Percentiles rank a stretch among this genome's conserved stretches.
Evolutionary conservation across 2,113 vertebrate species (phyloP).

Genomic region (Microtus richardsoni): DNA sequence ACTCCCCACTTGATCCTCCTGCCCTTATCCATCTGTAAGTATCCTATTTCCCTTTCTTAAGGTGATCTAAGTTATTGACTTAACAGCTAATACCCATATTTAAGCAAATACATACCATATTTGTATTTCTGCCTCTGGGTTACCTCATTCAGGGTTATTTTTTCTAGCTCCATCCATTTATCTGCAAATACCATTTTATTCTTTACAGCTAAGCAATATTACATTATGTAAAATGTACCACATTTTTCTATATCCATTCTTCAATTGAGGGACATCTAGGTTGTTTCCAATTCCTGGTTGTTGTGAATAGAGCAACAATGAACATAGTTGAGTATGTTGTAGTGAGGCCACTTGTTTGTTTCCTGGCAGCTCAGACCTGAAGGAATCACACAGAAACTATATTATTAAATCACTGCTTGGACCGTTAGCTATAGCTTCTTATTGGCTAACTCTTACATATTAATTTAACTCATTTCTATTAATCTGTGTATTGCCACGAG

Average conservation of each 20-base stretch:
- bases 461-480: too few relatives aligned
- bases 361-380: too few relatives aligned
- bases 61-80: neutral
- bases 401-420: too few relatives aligned
- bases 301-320: neutral
- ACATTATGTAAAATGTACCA: neutral
- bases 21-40: neutral
- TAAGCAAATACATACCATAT: neutral
- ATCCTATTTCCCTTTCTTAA: neutral
- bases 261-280: neutral
- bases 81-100: neutral
- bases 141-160: neutral
- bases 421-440: too few relatives aligned
- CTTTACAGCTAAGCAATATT: neutral
- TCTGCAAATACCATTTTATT: neutral
- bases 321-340: neutral
- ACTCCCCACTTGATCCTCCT: neutral
- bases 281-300: neutral
- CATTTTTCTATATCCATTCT: neutral
- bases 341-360: too few relatives aligned
- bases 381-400: too few relatives aligned
- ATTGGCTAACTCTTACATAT: too few relatives aligned
- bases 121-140: neutral
- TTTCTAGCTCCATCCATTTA: neutral
- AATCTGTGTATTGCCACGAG: too few relatives aligned